These are phyloP conservation scores for Caenorhabditis virilis DNA, from an alignment of 2,888 invertebrate species.

Conservation along the genomic window DNA sequence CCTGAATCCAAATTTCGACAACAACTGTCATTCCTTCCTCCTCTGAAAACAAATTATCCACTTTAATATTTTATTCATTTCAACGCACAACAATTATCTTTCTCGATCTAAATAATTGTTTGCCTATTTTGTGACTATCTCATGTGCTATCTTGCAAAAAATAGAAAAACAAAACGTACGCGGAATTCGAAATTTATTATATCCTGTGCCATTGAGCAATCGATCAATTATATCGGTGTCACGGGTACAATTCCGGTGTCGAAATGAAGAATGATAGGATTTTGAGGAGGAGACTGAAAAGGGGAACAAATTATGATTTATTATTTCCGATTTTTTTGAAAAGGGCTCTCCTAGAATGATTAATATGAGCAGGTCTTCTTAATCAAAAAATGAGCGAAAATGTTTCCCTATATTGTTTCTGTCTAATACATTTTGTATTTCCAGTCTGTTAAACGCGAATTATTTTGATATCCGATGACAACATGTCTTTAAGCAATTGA, in stretches of 20 bases:
- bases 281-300: conserved; percentile 5
- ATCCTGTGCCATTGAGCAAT: conserved; percentile 66
- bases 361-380: background rate
- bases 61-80: background rate
- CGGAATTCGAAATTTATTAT: conserved; percentile 68
- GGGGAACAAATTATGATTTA: background rate
- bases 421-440: no score
- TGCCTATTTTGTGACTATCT: background rate
- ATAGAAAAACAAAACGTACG: conserved; percentile 37
- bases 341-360: background rate
- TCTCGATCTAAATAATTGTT: background rate
- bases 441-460: no score
- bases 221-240: conserved; percentile 65
- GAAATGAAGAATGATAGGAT: conserved; percentile 8
- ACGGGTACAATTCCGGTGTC: conserved; percentile 57
- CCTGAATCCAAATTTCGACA: conserved; percentile 58
- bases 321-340: background rate
- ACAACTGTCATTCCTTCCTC: conserved; percentile 53
- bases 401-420: no score
- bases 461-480: no score
- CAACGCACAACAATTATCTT: no score
- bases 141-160: background rate
- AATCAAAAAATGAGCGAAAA: no score
- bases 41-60: conserved; percentile 26
- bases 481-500: no score